A percentile compares a stretch with the other conserved stretches of the same genome.
These are phyloP conservation scores for Osmoderma eremita DNA, from an alignment of 2,888 invertebrate species.

Conservation along the genomic window DNA sequence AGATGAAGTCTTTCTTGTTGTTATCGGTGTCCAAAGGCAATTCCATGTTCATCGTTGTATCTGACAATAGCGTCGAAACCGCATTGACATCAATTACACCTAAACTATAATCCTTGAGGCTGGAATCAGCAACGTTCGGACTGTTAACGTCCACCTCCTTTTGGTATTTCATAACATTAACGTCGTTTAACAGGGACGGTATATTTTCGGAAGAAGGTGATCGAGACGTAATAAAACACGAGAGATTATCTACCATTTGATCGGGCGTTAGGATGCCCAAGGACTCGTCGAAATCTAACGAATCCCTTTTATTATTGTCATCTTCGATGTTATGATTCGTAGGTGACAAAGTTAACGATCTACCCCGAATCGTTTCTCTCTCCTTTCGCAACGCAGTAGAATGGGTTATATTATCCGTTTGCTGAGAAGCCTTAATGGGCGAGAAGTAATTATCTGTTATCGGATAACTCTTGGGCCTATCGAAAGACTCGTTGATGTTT, in stretches of 20 bases:
- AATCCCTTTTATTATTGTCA: conserved; percentile 73
- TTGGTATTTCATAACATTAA: conserved; percentile 39
- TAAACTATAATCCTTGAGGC: conserved; percentile 58
- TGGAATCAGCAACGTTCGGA: conserved; percentile 56
- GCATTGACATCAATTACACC: conserved; percentile 70
- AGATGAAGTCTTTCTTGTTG: conserved; percentile 59
- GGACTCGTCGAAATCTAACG: conserved; percentile 83
- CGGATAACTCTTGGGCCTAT: conserved; percentile 36
- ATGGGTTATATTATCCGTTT: background rate
- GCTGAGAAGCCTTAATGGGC: conserved; percentile 11
- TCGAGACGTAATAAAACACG: conserved; percentile 59
- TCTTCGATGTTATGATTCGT: conserved; percentile 46
- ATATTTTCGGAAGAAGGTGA: conserved; percentile 68
- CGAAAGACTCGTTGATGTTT: conserved; percentile 38
- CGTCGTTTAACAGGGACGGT: conserved; percentile 48
- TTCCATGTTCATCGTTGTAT: conserved; percentile 69
- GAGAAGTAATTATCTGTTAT: conserved; percentile 35
- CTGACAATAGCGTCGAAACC: conserved; percentile 66
- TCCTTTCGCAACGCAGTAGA: conserved; percentile 30
- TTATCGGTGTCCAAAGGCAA: conserved; percentile 65
- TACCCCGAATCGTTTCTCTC: background rate
- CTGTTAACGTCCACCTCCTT: conserved; percentile 53
- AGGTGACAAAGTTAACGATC: conserved; percentile 32
- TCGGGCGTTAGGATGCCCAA: conserved; percentile 88
- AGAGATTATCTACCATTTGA: conserved; percentile 78